Conservation (phyloP, 2,113 vertebrate species). For the Narcine bancroftii region DNA sequence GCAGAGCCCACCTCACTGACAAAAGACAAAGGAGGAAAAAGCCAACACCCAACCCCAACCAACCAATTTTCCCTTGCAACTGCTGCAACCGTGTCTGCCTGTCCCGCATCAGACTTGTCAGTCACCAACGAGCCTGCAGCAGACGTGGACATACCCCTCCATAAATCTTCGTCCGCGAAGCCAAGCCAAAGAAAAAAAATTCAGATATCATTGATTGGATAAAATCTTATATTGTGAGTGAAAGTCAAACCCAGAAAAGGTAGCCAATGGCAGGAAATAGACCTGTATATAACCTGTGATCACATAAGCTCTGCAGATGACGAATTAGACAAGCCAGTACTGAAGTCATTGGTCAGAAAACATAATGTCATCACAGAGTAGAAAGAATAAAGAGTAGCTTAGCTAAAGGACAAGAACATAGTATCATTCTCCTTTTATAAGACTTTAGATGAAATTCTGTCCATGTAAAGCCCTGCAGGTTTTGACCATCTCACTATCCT, state of each 20-base stretch:
- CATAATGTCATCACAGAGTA: neutral
- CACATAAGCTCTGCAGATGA: neutral
- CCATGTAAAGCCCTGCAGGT: neutral
- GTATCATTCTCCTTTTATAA: neutral
- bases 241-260: neutral
- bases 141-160: no score
- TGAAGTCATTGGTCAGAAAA: neutral
- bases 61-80: no score
- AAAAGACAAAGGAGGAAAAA: no score
- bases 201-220: conserved; percentile 25
- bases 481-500: neutral
- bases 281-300: conserved; percentile 4
- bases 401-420: neutral
- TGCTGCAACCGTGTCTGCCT: no score
- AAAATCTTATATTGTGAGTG: neutral
- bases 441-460: neutral
- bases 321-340: conserved; percentile 7
- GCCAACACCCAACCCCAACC: no score
- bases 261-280: neutral
- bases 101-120: no score
- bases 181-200: no score
- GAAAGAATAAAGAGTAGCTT: conserved; percentile 1
- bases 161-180: no score
- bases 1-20: no score
- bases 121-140: no score